Evolutionary conservation across 2,113 vertebrate genomes (phyloP), one percentile per base, ranked within the genome.

Genomic region (Acanthisitta chloris): DNA sequence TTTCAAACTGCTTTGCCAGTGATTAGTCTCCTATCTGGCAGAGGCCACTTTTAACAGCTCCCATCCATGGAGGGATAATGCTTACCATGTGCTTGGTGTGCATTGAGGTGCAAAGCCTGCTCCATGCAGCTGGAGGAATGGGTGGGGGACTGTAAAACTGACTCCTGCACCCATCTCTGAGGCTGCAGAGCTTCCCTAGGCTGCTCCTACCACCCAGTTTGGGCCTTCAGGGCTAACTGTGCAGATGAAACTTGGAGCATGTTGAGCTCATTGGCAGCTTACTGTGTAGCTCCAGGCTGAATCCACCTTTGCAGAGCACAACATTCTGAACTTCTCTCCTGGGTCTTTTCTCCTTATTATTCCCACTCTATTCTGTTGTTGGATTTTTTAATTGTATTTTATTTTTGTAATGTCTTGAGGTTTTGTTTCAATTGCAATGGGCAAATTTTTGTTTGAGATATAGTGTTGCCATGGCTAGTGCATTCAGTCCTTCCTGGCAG

Each of bases 261-360:
- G 36, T 57, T 77, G 49, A 69, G 38, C 82, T 82, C 19, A 4
- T 18, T 28, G 52, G 61, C n/a, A 89, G 34, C 34, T 74, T 34
- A 9, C 43, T 40, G 38, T 28, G 43, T 24, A 85, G 58, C 45
- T 55, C 17, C 4, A 16, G 23, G 40, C 45, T 81, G 86, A 74
- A 31, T 24, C 38, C 54, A 65, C 78, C 89, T 92, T 85, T 88
- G 78, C 81, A 94, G 90, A 80, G 84, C 74, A 93, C 84, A 84
- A 25, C 46, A 38, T 9, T 28, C 21, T 11, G 5, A 64, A 25
- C 18, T 80, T 77, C 19, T 26, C 29, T 59, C 15, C 24, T 71
- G 49, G 33, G 20, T 77, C 31, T 29, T 71, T 81, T 86, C 42
- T 78, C 14, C 10, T 13, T 67, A 2, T 31, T 57, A 6, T 74